Evolutionary conservation across 2,797 vertebrate species (phyloP).

Genomic region (Melanotaenia maccullochi): DNA sequence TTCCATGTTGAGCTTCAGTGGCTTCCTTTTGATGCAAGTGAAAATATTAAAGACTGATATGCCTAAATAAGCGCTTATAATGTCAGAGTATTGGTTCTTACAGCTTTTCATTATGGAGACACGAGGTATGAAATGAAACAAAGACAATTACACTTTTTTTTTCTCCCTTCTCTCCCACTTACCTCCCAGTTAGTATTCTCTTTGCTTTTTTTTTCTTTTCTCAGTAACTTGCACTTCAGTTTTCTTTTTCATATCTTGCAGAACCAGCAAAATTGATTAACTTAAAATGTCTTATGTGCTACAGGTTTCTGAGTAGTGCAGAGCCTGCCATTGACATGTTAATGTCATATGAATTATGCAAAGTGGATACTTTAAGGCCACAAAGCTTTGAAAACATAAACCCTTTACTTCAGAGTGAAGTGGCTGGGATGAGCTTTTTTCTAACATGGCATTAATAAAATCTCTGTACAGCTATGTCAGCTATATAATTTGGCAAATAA

Average conservation of each 20-base stretch:
- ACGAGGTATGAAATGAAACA: background rate
- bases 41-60: conserved; percentile 5
- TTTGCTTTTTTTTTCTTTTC: conserved; percentile 49
- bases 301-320: conserved; percentile 33
- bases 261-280: conserved; percentile 28
- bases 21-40: conserved; percentile 29
- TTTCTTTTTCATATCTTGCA: conserved; percentile 24
- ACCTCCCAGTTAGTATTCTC: conserved; percentile 51
- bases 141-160: conserved; percentile 6
- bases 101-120: conserved; percentile 7
- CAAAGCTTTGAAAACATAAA: conserved; percentile 59
- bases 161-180: background rate
- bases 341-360: conserved; percentile 57
- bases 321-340: conserved; percentile 18
- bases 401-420: conserved; percentile 49
- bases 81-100: conserved; percentile 6
- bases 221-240: conserved; percentile 69
- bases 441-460: conserved; percentile 72
- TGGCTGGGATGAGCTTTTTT: conserved; percentile 57
- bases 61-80: background rate
- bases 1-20: conserved; percentile 46
- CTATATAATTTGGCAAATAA: conserved; percentile 80
- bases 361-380: conserved; percentile 74
- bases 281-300: conserved; percentile 24
- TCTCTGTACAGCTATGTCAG: conserved; percentile 79